phyloP scores from a whole-genome alignment of 2,797 vertebrate genomes.

The Hoplostethus atlanticus region DNA sequence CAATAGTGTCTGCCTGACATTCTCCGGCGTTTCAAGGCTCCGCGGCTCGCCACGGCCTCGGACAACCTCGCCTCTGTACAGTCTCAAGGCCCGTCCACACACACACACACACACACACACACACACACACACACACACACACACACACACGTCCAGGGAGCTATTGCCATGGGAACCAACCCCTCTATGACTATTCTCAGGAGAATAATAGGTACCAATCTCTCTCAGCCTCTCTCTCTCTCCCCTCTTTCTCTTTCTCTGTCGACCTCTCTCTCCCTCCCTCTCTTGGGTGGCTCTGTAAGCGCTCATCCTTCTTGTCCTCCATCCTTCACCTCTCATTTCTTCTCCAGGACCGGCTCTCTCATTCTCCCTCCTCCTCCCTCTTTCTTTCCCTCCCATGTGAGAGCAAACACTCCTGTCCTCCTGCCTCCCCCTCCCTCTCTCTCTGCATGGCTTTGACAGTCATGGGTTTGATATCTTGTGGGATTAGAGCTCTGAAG shows the following conservation, averaged over 20 bases:
- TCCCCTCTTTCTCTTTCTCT: slow-evolving; percentile 60
- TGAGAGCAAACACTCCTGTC: slow-evolving; percentile 27
- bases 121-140: slow-evolving; percentile 25
- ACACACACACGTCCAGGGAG: slow-evolving; percentile 60
- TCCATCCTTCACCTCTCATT: slow-evolving; percentile 10
- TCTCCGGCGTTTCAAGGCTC: slow-evolving; percentile 58
- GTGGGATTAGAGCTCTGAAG: slow-evolving; percentile 50
- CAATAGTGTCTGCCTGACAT: slow-evolving; percentile 53
- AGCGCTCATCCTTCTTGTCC: slow-evolving; percentile 36
- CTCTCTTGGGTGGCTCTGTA: slow-evolving; percentile 20
- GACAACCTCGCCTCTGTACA: slow-evolving; percentile 53
- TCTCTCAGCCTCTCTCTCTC: slow-evolving; percentile 32
- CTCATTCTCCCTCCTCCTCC: not conserved
- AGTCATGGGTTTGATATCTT: slow-evolving; percentile 54
- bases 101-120: slow-evolving; percentile 38
- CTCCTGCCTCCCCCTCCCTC: slow-evolving; percentile 20
- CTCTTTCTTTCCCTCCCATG: not conserved
- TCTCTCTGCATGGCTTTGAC: slow-evolving; percentile 27
- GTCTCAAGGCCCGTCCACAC: slow-evolving; percentile 60
- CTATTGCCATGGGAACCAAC: slow-evolving; percentile 88
- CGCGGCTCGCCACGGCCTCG: slow-evolving; percentile 37
- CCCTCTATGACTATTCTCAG: slow-evolving; percentile 81
- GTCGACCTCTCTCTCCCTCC: slow-evolving; percentile 48
- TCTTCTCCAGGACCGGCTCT: slow-evolving; percentile 23
- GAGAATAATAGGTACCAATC: slow-evolving; percentile 86